phyloP scores from a whole-genome alignment of 1,140 invertebrate genomes.

The Acromyrmex charruanus region DNA sequence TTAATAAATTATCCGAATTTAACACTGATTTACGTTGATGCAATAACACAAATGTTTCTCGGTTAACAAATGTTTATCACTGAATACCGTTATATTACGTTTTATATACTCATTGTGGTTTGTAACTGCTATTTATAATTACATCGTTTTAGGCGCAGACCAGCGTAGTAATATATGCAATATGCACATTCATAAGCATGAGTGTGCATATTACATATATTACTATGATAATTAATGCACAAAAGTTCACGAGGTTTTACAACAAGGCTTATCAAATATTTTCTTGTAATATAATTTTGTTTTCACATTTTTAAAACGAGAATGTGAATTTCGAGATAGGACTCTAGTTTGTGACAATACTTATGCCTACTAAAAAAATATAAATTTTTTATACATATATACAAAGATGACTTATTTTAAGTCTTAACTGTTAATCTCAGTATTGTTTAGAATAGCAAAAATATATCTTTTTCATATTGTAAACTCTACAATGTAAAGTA shows the following conservation, averaged over 20 bases:
- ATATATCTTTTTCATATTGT: background rate
- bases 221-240: background rate
- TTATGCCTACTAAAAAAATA: background rate
- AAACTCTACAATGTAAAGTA: background rate
- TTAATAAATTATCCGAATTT: background rate
- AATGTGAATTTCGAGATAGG: background rate
- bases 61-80: background rate
- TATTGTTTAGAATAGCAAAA: constrained; percentile 8
- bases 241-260: background rate
- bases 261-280: background rate
- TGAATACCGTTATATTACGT: background rate
- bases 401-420: background rate
- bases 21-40: background rate
- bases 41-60: background rate
- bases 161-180: too few relatives aligned
- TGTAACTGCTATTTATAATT: background rate
- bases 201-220: background rate
- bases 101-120: background rate
- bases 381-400: background rate
- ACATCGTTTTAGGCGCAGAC: background rate
- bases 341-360: background rate
- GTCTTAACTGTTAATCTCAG: background rate
- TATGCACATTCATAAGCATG: too few relatives aligned
- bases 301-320: background rate
- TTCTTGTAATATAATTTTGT: background rate